Base-by-base conservation (phyloP, 1,140 invertebrate species). In the Mya arenaria region DNA sequence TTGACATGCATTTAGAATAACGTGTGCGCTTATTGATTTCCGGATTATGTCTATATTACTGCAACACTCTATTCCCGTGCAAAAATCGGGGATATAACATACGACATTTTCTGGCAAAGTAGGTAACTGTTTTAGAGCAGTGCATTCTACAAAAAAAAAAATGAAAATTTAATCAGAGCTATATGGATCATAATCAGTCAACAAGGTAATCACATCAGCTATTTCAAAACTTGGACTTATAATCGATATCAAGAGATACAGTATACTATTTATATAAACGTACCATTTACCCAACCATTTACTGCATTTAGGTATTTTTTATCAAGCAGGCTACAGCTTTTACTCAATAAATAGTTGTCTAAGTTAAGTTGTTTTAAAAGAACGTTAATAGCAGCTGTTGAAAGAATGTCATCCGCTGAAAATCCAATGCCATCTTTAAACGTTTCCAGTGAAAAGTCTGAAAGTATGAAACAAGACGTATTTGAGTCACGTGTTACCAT, bases 41-140 rank as follows among this genome's bases (percentile, higher is more conserved):
- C 71, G 48, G 34, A 87, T 62, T 34, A 84, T 62, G 23, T 77
- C 15, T 0, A 87, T 56, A 34, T 68, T 28, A 23, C 79, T 32
- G 69, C 82, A 84, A 60, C 82, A 84, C 39, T 84, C 75, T 15
- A 84, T 23, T 6, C 82, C 82, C n/a, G 82, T 79, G 62, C 82
- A 84, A 39, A 71, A 44, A 32, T 77, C 68, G 23, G 71, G 36
- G 6, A 84, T 56, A 8, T 71, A 23, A 66, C 83, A 84, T 1
- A 39, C 65, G 2, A 84, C 75, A n/a, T 84, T 71, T 25, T 69
- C 39, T 17, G 66, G 73, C 15, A 88, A 66, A 19, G 25, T 32
- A 32, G 83, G 83, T 41, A 84, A 68, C 0, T 58, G 19, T 10
- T 80, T 52, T 48, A 60, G 8, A 36, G 63, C 19, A n/a, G 66